Conservation (phyloP, 2,888 invertebrate genomes). For the Papilio protenor region DNA sequence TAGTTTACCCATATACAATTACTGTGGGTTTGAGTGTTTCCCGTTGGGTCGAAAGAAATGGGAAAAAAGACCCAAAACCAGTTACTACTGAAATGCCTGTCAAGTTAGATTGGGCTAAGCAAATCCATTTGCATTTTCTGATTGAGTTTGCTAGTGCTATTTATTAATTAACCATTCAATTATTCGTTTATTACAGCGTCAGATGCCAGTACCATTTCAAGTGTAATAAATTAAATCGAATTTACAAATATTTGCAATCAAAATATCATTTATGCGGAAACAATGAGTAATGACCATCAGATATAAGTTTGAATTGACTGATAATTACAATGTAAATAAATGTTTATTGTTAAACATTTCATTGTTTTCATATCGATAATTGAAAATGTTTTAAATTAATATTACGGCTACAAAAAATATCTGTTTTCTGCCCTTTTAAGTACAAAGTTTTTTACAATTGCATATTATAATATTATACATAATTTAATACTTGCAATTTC, state of each 20-base stretch:
- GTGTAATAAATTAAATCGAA: conserved; percentile 11
- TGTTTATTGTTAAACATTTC: conserved; percentile 16
- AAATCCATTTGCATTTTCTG: not conserved
- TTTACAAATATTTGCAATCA: conserved; percentile 12
- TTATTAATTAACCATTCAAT: not conserved
- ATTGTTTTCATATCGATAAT: conserved; percentile 16
- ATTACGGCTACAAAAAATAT: not conserved
- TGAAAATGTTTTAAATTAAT: not conserved
- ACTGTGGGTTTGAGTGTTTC: too few relatives aligned
- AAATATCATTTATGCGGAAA: conserved; percentile 19
- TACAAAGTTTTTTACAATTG: not conserved
- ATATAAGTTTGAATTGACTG: conserved; percentile 12
- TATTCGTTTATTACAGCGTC: not conserved
- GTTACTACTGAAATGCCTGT: too few relatives aligned
- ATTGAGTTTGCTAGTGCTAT: not conserved
- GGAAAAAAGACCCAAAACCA: too few relatives aligned
- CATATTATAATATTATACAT: not conserved
- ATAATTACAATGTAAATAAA: conserved; percentile 31
- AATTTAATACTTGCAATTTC: not conserved
- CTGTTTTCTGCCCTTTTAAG: not conserved
- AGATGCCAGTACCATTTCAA: not conserved
- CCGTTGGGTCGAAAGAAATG: too few relatives aligned
- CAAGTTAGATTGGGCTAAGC: too few relatives aligned
- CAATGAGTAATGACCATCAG: conserved; percentile 22
- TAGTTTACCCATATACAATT: too few relatives aligned